These are phyloP conservation scores for Sebastes fasciatus DNA, from an alignment of 2,113 vertebrate genomes.

Conservation along the genomic window DNA sequence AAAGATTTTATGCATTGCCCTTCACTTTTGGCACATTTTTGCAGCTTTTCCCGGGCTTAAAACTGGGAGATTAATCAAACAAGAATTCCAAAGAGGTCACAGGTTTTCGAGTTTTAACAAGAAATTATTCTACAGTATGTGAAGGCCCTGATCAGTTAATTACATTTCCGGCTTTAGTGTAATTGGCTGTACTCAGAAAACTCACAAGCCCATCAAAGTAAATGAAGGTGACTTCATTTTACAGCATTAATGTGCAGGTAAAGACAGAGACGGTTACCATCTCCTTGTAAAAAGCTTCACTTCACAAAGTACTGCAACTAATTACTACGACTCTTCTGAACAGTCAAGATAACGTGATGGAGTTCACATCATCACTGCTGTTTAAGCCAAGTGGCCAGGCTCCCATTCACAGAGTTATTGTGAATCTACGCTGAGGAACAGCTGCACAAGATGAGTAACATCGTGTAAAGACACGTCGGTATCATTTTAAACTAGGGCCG, in stretches of 20 bases:
- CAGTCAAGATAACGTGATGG: not conserved
- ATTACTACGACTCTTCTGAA: not conserved
- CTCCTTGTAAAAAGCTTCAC: not conserved
- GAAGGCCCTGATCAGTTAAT: not conserved
- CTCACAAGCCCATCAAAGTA: not conserved
- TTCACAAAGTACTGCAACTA: not conserved
- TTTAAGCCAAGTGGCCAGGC: not conserved
- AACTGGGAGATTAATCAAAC: not conserved
- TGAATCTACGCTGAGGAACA: too few species aligned
- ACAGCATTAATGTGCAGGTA: constrained; percentile 6
- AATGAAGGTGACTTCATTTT: constrained; percentile 6
- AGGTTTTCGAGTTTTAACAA: constrained; percentile 11
- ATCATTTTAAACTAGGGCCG: too few species aligned
- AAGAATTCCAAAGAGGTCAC: not conserved
- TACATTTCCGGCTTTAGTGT: constrained; percentile 14
- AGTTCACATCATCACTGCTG: not conserved
- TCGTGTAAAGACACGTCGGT: too few species aligned
- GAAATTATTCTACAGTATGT: not conserved
- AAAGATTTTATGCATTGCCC: not conserved
- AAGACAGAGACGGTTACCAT: not conserved
- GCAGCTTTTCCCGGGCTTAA: not conserved
- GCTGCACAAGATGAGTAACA: too few species aligned
- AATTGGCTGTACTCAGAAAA: constrained; percentile 21
- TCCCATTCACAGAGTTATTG: not conserved
- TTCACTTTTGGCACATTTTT: not conserved